Conservation (phyloP, 2,888 invertebrate species). For the Polydrusus cervinus region DNA sequence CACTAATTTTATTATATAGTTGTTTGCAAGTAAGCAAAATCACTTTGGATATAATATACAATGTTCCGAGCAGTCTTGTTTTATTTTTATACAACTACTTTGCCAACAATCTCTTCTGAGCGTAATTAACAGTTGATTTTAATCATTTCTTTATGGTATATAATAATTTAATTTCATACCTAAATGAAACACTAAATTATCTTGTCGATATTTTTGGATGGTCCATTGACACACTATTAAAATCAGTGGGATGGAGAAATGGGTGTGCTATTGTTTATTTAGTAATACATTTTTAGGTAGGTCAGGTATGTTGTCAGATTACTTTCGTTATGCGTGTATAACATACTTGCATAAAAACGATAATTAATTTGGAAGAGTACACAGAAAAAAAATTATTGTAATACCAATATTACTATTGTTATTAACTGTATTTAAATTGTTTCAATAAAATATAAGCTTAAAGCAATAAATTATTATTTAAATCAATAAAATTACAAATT, state of each 20-base stretch:
- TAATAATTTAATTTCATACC: not conserved
- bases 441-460: too few relatives aligned
- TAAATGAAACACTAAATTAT: not conserved
- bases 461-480: too few relatives aligned
- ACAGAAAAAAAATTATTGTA: too few relatives aligned
- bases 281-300: slow-evolving; percentile 3
- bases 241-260: slow-evolving; percentile 26
- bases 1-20: too few relatives aligned
- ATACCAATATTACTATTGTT: too few relatives aligned
- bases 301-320: slow-evolving; percentile 8
- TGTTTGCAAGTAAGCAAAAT: not conserved
- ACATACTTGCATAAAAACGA: too few relatives aligned
- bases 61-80: not conserved
- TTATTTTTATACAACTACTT: not conserved
- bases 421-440: too few relatives aligned
- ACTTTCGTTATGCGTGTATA: not conserved
- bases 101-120: not conserved
- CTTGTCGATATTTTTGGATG: slow-evolving; percentile 21
- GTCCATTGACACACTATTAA: slow-evolving; percentile 22
- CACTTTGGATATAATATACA: not conserved
- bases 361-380: too few relatives aligned
- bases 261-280: not conserved
- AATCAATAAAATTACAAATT: too few relatives aligned
- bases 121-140: slow-evolving; percentile 29
- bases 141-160: slow-evolving; percentile 28